Evolutionary conservation across 1,140 invertebrate genomes (phyloP).

Genomic region (Apis mellifera): Amel_HAv3.1 CM009944.2:5132001-5132500

Average conservation of each 20-base stretch:
- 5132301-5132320: constrained; percentile 76
- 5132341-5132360: constrained; percentile 42
- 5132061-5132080: constrained; percentile 14
- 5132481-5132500: constrained; percentile 26
- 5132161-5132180: constrained; percentile 68
- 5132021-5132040: neutral
- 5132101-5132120: no score
- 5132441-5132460: constrained; percentile 14
- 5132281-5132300: constrained; percentile 73
- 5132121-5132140: constrained; percentile 61
- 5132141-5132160: constrained; percentile 66
- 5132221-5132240: constrained; percentile 66
- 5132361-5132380: constrained; percentile 35
- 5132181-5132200: constrained; percentile 80
- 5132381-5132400: constrained; percentile 26
- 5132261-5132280: constrained; percentile 80
- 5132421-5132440: constrained; percentile 48
- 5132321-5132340: constrained; percentile 63
- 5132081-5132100: constrained; percentile 48
- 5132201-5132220: constrained; percentile 70
- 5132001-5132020: neutral
- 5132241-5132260: constrained; percentile 80
- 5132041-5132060: constrained; percentile 24
- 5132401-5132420: constrained; percentile 56
- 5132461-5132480: constrained; percentile 36